Percentiles rank a stretch among this genome's conserved stretches.
These are phyloP conservation scores for Prochilodus magdalenae DNA, from an alignment of 2,113 vertebrate genomes.

Conservation along the genomic window DNA sequence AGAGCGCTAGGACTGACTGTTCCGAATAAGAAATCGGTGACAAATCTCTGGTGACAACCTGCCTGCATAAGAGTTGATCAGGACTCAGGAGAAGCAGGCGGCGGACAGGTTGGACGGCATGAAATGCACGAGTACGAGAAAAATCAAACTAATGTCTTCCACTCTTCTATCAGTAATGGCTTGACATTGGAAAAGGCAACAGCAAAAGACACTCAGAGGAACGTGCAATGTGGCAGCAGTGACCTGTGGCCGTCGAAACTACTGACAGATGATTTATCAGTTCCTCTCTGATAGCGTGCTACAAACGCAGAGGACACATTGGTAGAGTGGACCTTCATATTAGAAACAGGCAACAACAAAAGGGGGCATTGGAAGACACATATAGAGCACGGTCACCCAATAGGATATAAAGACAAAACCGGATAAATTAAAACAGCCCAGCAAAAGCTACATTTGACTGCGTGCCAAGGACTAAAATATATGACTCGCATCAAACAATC, in stretches of 20 bases:
- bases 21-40: background rate
- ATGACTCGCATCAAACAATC: conserved; percentile 29
- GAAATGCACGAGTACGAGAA: background rate
- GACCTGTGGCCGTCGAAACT: conserved; percentile 6
- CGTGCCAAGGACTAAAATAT: conserved; percentile 26
- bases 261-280: conserved; percentile 15
- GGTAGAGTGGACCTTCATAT: background rate
- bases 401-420: background rate
- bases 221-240: conserved; percentile 3
- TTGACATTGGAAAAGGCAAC: conserved; percentile 1
- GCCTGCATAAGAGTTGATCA: background rate
- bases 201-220: background rate
- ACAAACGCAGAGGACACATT: background rate
- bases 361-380: no score
- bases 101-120: background rate
- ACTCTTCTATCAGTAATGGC: background rate
- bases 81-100: background rate
- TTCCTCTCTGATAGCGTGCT: background rate
- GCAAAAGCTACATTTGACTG: conserved; percentile 3
- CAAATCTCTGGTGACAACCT: background rate
- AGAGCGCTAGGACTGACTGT: background rate
- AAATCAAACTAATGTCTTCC: background rate
- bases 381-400: background rate
- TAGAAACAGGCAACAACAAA: background rate
- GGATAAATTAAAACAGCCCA: conserved; percentile 1